Evolutionary conservation across 1,140 invertebrate genomes (phyloP).

Genomic region (Idris sp.): DNA sequence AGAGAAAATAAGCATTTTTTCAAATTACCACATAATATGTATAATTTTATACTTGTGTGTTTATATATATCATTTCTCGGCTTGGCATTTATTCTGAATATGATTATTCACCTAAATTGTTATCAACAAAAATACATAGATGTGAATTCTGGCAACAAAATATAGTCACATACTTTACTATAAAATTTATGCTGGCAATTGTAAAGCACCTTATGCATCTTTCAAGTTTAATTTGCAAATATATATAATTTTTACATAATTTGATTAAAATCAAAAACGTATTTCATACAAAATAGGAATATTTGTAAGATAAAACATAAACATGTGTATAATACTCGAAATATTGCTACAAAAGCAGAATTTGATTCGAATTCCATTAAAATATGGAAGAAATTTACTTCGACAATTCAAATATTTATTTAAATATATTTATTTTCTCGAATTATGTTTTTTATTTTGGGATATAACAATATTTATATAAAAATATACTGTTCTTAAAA

Average conservation of each 20-base stretch:
- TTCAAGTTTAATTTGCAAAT: slow-evolving; percentile 1
- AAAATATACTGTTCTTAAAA: too few relatives aligned
- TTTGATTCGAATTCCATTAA: not conserved
- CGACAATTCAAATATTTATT: too few relatives aligned
- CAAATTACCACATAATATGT: slow-evolving; percentile 13
- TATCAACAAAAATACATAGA: slow-evolving; percentile 76
- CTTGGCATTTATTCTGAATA: slow-evolving; percentile 61
- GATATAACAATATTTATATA: too few relatives aligned
- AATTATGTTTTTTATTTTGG: too few relatives aligned
- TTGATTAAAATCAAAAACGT: too few relatives aligned
- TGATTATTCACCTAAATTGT: slow-evolving; percentile 43
- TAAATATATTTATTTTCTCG: too few relatives aligned
- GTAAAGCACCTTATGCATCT: slow-evolving; percentile 23
- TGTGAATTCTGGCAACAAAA: slow-evolving; percentile 72
- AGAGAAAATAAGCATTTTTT: slow-evolving; percentile 22
- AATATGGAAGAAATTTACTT: too few relatives aligned
- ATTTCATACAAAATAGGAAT: too few relatives aligned
- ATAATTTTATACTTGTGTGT: slow-evolving; percentile 23
- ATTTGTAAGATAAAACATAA: too few relatives aligned
- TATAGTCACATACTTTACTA: slow-evolving; percentile 57
- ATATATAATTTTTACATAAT: too few relatives aligned
- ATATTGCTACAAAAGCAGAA: too few relatives aligned
- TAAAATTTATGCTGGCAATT: slow-evolving; percentile 16
- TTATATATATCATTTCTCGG: slow-evolving; percentile 54
- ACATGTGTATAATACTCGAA: too few relatives aligned